Percentiles rank a stretch among this genome's conserved stretches.
These are phyloP conservation scores for Lindbergichthys nudifrons DNA, from an alignment of 2,797 vertebrate genomes.

Conservation along the genomic window DNA sequence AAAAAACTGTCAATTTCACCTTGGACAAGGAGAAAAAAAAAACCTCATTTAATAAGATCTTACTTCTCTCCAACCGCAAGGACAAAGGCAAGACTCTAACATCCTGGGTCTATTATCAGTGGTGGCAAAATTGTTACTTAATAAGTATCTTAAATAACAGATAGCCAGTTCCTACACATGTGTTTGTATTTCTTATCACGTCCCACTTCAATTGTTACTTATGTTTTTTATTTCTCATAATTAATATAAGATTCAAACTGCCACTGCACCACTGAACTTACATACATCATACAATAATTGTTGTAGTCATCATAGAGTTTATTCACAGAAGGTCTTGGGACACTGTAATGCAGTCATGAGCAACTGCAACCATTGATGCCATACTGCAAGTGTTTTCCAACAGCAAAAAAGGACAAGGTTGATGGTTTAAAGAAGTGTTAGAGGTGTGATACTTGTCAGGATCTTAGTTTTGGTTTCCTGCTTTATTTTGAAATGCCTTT, in stretches of 20 bases:
- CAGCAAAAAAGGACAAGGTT: constrained; percentile 1
- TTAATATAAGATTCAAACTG: no score
- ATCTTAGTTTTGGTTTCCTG: no score
- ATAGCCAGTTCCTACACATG: neutral
- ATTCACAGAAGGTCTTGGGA: neutral
- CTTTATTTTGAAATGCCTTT: no score
- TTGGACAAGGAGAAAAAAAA: neutral
- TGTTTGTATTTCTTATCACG: no score
- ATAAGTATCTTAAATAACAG: neutral
- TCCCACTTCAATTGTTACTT: no score
- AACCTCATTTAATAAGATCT: neutral
- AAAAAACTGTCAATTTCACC: neutral
- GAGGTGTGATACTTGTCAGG: neutral
- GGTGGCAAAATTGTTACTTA: no score
- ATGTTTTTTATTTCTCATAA: neutral
- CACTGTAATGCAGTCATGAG: neutral
- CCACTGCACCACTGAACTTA: no score
- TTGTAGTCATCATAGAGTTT: neutral
- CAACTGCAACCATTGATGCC: neutral
- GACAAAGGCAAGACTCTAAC: neutral
- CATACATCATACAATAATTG: no score
- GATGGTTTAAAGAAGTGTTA: neutral
- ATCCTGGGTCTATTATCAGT: neutral
- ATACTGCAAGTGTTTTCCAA: neutral
- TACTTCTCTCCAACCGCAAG: neutral